These are phyloP conservation scores for Arnoldichthys spilopterus DNA, from an alignment of 2,797 vertebrate genomes.

Conservation along the genomic window DNA sequence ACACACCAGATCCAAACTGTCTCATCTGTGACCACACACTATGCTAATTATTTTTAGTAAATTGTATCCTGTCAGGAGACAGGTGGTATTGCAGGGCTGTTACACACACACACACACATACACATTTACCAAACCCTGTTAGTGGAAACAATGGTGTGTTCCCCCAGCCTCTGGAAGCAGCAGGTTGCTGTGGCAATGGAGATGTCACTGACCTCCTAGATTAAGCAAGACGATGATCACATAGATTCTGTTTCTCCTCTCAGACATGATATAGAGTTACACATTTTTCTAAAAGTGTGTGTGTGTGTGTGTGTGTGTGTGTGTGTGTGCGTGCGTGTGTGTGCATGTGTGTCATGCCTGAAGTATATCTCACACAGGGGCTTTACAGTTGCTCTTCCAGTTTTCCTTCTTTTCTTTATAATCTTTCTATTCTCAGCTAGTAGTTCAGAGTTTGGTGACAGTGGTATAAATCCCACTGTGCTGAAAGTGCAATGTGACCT, in stretches of 20 bases:
- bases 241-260: neutral
- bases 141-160: slow-evolving; percentile 67
- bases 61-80: slow-evolving; percentile 45
- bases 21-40: slow-evolving; percentile 29
- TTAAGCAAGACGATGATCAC: slow-evolving; percentile 72
- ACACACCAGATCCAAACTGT: neutral
- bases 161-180: slow-evolving; percentile 66
- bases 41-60: slow-evolving; percentile 23
- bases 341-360: neutral
- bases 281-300: slow-evolving; percentile 20
- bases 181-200: slow-evolving; percentile 74
- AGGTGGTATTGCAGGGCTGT: slow-evolving; percentile 52
- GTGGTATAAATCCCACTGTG: neutral
- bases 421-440: neutral
- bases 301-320: slow-evolving; percentile 5
- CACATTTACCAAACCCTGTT: slow-evolving; percentile 21
- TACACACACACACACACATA: neutral
- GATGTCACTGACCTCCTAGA: slow-evolving; percentile 72
- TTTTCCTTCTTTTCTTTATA: neutral
- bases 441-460: neutral
- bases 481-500: slow-evolving; percentile 21
- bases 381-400: slow-evolving; percentile 20
- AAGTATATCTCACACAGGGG: slow-evolving; percentile 1
- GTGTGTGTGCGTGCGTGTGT: too few species aligned
- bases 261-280: neutral